Evolutionary conservation across 2,113 vertebrate genomes (phyloP), one percentile per base, ranked within the genome.

Genomic region (Polypterus bichir): DNA sequence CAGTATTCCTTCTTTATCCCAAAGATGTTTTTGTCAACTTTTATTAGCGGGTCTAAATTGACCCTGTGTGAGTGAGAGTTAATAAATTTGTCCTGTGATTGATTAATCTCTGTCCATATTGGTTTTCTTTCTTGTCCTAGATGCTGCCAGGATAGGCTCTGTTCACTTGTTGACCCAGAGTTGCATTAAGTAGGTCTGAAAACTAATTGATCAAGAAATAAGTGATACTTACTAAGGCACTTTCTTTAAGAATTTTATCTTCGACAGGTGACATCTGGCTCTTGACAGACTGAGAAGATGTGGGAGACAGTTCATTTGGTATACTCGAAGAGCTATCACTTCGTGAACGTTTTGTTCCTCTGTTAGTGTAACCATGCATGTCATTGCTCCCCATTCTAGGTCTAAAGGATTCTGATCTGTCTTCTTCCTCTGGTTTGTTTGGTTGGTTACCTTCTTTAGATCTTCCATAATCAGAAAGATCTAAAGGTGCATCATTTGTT

Each of bases 391-490:
- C 27, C 27, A 27, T 27, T 27, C 27, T 27, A 27, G 27, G 27
- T 27, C 27, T 27, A 27, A 27, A 27, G 3, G 49, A 51, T 9
- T 51, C 49, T 6, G 49, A 51, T 51, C 49, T 51, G 6, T 6
- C 6, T 6, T 9, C 9, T 51, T 51, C 49, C 59, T 45, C 66
- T 2, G 60, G 10, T 0, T 44, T 48, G 54, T 47, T 68, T 3
- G 67, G 53, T 7, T 7, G 49, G 49, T 9, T 9, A 6, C 9
- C 6, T 7, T 57, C 9, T 67, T 78, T 80, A 56, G 68, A 64
- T 60, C 73, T 76, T 6, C 77, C 76, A 7, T 65, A 60, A 27
- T 79, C 81, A 0, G 86, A 88, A 3, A 88, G 71, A 65, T 88
- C 86, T 53, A 88, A 65, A 58, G 86, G 86, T 3, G 70, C 64